Percentiles rank a stretch among this genome's conserved stretches.
Evolutionary conservation across 2,113 vertebrate species (phyloP).

Genomic region (Chroicocephalus ridibundus): DNA sequence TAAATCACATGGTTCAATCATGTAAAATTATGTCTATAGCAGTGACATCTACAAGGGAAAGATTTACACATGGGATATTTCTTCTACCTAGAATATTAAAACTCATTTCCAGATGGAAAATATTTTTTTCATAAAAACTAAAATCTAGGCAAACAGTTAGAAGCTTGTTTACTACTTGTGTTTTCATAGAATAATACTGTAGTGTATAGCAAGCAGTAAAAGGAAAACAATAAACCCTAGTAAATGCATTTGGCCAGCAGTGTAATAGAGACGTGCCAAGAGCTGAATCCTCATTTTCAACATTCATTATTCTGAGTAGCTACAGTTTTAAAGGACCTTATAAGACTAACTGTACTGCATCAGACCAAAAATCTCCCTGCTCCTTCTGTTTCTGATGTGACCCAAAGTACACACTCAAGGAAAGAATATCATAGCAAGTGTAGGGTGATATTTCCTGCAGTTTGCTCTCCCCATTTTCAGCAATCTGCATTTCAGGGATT

Average conservation of each 20-base stretch:
- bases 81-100: not conserved
- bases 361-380: not conserved
- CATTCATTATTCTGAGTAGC: not conserved
- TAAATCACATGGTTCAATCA: not conserved
- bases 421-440: not conserved
- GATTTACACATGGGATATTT: not conserved
- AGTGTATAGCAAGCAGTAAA: not conserved
- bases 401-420: not conserved
- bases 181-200: not conserved
- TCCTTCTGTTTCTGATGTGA: not conserved
- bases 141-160: not conserved
- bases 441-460: no score
- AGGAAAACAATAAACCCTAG: not conserved
- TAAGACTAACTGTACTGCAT: not conserved
- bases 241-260: not conserved
- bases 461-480: not conserved
- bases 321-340: not conserved
- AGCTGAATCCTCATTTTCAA: not conserved
- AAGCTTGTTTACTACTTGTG: not conserved
- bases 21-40: not conserved
- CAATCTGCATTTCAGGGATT: not conserved
- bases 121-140: not conserved
- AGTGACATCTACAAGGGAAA: not conserved
- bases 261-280: not conserved
- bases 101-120: not conserved